phyloP scores from a whole-genome alignment of 2,888 invertebrate genomes.

The Clusia tigrina region DNA sequence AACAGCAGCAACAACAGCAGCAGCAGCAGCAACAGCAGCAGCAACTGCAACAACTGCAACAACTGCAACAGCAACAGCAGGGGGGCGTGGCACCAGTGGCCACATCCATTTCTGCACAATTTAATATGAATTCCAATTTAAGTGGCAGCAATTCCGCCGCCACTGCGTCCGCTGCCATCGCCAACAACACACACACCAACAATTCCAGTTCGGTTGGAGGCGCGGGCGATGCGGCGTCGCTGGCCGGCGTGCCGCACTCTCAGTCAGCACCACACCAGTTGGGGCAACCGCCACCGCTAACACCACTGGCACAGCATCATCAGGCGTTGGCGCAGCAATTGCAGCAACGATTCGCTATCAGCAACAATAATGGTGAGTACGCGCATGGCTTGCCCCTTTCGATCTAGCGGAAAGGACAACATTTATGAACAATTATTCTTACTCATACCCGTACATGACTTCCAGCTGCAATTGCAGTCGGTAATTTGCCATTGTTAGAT shows the following conservation, averaged over 20 bases:
- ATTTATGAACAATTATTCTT: too few species aligned
- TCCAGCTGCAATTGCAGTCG: neutral
- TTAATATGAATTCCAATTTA: too few species aligned
- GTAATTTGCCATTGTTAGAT: too few species aligned
- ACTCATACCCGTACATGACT: neutral
- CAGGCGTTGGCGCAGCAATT: constrained; percentile 70
- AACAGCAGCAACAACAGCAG: constrained; percentile 44
- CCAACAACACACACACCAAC: constrained; percentile 37
- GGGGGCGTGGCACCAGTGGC: constrained; percentile 19
- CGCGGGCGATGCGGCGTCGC: constrained; percentile 49
- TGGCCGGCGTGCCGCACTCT: constrained; percentile 62
- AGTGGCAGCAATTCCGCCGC: constrained; percentile 37
- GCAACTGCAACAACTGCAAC: constrained; percentile 59
- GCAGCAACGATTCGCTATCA: constrained; percentile 69
- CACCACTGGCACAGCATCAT: constrained; percentile 69
- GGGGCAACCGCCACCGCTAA: constrained; percentile 57
- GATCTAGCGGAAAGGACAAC: too few species aligned
- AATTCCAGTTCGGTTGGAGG: constrained; percentile 47
- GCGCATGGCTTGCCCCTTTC: too few species aligned
- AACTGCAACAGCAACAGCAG: constrained; percentile 45
- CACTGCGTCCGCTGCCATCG: neutral
- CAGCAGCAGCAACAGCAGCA: constrained; percentile 64
- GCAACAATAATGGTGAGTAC: constrained; percentile 65
- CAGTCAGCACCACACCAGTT: constrained; percentile 64
- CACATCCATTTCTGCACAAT: too few species aligned